A percentile compares a stretch with the other conserved stretches of the same genome.
Evolutionary conservation across 2,888 invertebrate genomes (phyloP).

Genomic region (Chouioia cunea): DNA sequence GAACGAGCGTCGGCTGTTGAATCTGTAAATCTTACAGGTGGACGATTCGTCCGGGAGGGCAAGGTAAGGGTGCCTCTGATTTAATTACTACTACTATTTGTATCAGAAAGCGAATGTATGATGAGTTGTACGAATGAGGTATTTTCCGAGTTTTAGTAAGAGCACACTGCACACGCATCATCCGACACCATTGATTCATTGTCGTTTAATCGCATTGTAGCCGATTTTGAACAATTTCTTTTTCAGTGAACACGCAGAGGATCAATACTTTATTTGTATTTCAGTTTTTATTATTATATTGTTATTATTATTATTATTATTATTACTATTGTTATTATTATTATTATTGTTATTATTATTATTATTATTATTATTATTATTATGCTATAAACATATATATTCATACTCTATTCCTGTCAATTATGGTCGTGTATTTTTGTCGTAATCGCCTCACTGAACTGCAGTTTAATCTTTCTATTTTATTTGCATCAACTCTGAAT

Average conservation of each 20-base stretch:
- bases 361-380: too few species aligned
- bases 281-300: constrained; percentile 29
- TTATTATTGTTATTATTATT: constrained; percentile 8
- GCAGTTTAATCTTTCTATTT: too few species aligned
- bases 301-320: constrained; percentile 4
- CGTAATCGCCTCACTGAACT: too few species aligned
- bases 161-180: constrained; percentile 49
- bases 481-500: too few species aligned
- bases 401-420: too few species aligned
- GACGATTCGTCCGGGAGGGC: constrained; percentile 95
- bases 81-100: too few species aligned
- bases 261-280: constrained; percentile 39
- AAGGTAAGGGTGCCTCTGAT: constrained; percentile 89
- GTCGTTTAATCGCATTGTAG: constrained; percentile 49
- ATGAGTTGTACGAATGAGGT: constrained; percentile 59
- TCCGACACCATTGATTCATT: constrained; percentile 28
- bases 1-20: constrained; percentile 96
- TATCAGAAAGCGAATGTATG: constrained; percentile 49
- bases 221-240: constrained; percentile 51
- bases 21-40: constrained; percentile 94
- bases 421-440: too few species aligned
- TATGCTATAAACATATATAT: too few species aligned
- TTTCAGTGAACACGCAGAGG: constrained; percentile 51
- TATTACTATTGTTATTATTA: neutral
- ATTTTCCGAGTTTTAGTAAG: constrained; percentile 47